These are phyloP conservation scores for Morpho helenor DNA, from an alignment of 2,888 invertebrate species.

Conservation along the genomic window DNA sequence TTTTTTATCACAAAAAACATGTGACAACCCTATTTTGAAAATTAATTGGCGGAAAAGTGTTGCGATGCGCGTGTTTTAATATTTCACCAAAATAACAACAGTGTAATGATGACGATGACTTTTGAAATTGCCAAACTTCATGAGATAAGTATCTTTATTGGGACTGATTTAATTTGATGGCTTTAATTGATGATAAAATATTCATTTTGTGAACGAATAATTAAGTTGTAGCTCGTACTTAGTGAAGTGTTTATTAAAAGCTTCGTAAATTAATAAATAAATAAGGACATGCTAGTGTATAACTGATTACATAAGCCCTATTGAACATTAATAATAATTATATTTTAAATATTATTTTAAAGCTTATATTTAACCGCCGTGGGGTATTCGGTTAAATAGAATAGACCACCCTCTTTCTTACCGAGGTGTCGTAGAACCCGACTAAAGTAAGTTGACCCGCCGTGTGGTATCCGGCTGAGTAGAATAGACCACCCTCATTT, in stretches of 20 bases:
- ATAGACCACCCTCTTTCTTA: no score
- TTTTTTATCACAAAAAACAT: not conserved
- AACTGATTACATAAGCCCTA: no score
- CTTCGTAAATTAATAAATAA: not conserved
- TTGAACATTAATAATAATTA: no score
- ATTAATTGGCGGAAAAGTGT: constrained; percentile 72
- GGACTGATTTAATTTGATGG: constrained; percentile 10
- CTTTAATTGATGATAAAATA: constrained; percentile 12
- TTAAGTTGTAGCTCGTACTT: constrained; percentile 6
- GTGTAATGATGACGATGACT: constrained; percentile 39
- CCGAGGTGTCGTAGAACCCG: no score
- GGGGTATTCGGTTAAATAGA: no score
- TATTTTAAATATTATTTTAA: no score
- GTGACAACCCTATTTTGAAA: constrained; percentile 37
- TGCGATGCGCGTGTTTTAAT: constrained; percentile 66
- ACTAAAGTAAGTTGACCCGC: no score
- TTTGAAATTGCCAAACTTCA: constrained; percentile 10
- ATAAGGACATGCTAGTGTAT: no score
- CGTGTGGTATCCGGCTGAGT: no score
- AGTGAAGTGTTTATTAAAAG: constrained; percentile 4
- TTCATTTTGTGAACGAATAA: constrained; percentile 7
- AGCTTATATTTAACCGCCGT: no score
- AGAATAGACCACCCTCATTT: no score
- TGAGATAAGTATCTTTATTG: constrained; percentile 13
- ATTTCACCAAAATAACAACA: constrained; percentile 64